Conservation (phyloP, 2,113 vertebrate genomes). For the Platysternon megacephalum region DNA sequence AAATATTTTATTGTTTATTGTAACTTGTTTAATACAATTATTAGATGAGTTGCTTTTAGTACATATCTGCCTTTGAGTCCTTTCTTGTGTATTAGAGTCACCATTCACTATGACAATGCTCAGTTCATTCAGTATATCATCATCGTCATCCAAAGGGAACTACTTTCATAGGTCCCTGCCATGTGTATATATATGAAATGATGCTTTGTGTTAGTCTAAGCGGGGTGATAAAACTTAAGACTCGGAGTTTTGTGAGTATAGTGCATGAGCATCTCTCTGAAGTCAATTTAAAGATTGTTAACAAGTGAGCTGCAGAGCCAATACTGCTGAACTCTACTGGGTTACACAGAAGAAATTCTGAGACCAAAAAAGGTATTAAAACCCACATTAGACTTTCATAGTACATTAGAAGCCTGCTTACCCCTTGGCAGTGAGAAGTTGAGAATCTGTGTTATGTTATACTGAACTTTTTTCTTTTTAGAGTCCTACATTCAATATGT, state of each 20-base stretch:
- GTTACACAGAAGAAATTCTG: not conserved
- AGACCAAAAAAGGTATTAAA: not conserved
- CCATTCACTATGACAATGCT: too few relatives aligned
- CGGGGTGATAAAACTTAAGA: not conserved
- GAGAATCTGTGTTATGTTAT: fast-evolving
- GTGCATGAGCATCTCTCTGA: not conserved
- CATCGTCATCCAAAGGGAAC: too few relatives aligned
- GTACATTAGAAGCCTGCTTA: not conserved
- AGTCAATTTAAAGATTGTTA: not conserved
- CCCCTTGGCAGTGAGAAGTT: not conserved
- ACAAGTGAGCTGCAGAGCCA: not conserved
- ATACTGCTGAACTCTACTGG: not conserved
- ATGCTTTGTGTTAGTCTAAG: not conserved
- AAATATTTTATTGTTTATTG: too few relatives aligned
- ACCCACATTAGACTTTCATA: not conserved
- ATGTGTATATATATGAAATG: not conserved
- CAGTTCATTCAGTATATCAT: too few relatives aligned
- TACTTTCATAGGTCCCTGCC: too few relatives aligned
- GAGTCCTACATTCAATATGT: not conserved
- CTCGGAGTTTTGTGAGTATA: not conserved
- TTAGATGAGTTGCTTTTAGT: too few relatives aligned
- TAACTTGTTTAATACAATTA: too few relatives aligned
- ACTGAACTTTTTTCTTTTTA: not conserved
- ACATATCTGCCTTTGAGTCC: too few relatives aligned
- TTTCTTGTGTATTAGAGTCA: too few relatives aligned